Conservation (phyloP, 1,140 invertebrate species). For the Latrodectus geometricus region DNA sequence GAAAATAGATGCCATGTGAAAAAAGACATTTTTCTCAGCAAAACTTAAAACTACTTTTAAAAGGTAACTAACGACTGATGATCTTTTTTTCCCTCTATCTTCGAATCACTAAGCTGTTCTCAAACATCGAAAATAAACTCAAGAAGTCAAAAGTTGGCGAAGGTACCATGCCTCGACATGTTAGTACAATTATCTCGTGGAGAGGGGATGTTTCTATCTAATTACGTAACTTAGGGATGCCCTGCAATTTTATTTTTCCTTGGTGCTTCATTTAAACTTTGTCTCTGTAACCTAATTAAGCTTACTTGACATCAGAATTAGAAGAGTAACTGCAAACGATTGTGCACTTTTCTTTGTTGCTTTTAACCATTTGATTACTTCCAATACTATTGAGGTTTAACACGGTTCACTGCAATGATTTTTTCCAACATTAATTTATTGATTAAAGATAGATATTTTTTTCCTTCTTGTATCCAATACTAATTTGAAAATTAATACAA, state of each 20-base stretch:
- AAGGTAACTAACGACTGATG: conserved; percentile 34
- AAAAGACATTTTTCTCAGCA: conserved; percentile 1
- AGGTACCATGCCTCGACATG: conserved; percentile 52
- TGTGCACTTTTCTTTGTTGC: conserved; percentile 43
- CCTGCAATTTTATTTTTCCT: conserved; percentile 45
- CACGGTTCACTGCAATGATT: neutral
- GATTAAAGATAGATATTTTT: no score
- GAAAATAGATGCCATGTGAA: neutral
- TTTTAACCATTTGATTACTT: conserved; percentile 35
- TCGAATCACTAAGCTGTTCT: conserved; percentile 51
- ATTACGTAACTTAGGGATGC: conserved; percentile 32
- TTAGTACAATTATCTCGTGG: conserved; percentile 51
- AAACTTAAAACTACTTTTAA: conserved; percentile 50
- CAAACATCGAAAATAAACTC: conserved; percentile 56
- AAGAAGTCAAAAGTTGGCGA: conserved; percentile 59
- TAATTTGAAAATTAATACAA: no score
- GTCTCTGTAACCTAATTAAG: conserved; percentile 58
- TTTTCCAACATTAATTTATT: neutral
- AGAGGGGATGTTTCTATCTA: conserved; percentile 38
- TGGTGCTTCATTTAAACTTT: conserved; percentile 53
- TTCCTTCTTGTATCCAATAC: no score
- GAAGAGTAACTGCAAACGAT: conserved; percentile 25
- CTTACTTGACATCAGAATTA: conserved; percentile 41
- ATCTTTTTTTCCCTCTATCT: conserved; percentile 43
- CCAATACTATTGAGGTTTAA: neutral